Conservation (phyloP, 1,140 invertebrate species). For the Watersipora subatra region DNA sequence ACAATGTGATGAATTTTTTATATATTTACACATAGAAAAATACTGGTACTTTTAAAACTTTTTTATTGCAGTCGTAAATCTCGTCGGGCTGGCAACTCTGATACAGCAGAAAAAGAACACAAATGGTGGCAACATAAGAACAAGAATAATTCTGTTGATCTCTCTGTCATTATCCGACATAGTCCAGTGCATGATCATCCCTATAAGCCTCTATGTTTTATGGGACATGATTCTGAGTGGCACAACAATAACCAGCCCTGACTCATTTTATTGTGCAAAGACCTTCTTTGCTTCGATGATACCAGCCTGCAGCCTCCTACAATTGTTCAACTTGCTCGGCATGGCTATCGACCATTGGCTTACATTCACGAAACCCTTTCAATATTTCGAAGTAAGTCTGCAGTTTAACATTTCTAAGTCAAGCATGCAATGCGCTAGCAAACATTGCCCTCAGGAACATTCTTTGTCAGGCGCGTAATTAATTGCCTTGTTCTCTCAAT, state of each 20-base stretch:
- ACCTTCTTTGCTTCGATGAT: constrained; percentile 17
- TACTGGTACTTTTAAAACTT: too few species aligned
- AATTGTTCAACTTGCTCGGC: constrained; percentile 51
- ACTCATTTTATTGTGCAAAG: constrained; percentile 19
- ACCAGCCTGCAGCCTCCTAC: constrained; percentile 34
- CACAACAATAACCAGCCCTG: too few species aligned
- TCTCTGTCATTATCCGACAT: not conserved
- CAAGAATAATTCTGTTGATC: not conserved
- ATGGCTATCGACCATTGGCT: constrained; percentile 62
- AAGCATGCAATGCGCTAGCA: too few species aligned
- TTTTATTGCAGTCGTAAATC: not conserved
- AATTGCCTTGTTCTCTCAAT: too few species aligned
- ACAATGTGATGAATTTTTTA: too few species aligned
- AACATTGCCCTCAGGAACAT: too few species aligned
- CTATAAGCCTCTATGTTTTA: constrained; percentile 1
- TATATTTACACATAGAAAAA: too few species aligned
- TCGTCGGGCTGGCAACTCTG: not conserved
- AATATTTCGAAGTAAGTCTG: constrained; percentile 47
- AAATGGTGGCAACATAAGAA: not conserved
- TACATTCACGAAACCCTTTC: constrained; percentile 68
- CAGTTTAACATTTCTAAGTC: too few species aligned
- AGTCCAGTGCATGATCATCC: not conserved
- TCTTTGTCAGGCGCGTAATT: too few species aligned
- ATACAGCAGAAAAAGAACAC: not conserved
- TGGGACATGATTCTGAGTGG: too few species aligned